Conservation (phyloP, 2,888 invertebrate species). For the Agrotis puta region DNA sequence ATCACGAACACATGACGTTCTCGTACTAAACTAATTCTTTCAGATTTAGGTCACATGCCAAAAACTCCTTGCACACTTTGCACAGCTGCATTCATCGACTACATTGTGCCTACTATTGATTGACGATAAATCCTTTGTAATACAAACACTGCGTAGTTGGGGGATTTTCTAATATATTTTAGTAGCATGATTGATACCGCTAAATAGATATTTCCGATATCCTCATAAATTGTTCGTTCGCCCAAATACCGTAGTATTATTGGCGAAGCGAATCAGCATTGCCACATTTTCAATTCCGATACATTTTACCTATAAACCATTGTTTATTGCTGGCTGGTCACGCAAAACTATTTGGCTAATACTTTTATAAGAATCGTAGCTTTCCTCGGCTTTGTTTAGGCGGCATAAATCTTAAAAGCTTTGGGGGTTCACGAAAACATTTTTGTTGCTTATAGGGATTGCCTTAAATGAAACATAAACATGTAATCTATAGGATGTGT, state of each 20-base stretch:
- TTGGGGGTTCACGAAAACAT: slow-evolving; percentile 13
- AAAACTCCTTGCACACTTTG: background rate
- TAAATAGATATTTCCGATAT: background rate
- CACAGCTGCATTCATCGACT: background rate
- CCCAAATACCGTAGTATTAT: slow-evolving; percentile 27
- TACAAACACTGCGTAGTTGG: background rate
- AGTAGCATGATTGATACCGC: background rate
- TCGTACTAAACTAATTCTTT: background rate
- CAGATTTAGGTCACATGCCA: background rate
- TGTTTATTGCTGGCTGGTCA: slow-evolving; percentile 42
- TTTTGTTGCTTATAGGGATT: slow-evolving; percentile 15
- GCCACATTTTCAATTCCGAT: slow-evolving; percentile 41
- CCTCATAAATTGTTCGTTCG: background rate
- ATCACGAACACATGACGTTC: background rate
- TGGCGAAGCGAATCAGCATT: slow-evolving; percentile 34
- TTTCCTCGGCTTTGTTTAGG: slow-evolving; percentile 13
- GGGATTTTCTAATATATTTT: background rate
- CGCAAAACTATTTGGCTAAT: slow-evolving; percentile 43
- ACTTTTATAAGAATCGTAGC: slow-evolving; percentile 28
- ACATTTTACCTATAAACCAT: slow-evolving; percentile 49
- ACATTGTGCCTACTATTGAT: background rate
- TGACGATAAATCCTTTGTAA: background rate
- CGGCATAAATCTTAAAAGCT: slow-evolving; percentile 24
- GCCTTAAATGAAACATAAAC: background rate
- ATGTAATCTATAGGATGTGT: background rate